Conservation (phyloP, 2,113 vertebrate genomes). For the Oreotrochilus melanogaster region DNA sequence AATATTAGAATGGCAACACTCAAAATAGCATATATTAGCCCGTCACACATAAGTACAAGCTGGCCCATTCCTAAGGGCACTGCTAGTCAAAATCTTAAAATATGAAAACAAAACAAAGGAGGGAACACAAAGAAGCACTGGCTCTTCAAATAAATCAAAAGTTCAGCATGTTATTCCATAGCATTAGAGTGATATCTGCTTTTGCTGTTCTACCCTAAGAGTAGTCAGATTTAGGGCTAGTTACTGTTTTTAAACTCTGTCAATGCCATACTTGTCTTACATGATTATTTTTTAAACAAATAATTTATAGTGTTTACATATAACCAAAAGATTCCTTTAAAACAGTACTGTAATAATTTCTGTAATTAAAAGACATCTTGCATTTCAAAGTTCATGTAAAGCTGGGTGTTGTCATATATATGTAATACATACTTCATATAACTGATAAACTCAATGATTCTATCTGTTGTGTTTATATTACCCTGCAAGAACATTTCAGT, state of each 20-base stretch:
- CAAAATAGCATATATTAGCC: constrained; percentile 26
- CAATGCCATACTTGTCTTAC: constrained; percentile 69
- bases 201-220: constrained; percentile 58
- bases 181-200: constrained; percentile 51
- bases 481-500: not conserved
- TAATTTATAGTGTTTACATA: constrained; percentile 68
- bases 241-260: constrained; percentile 64
- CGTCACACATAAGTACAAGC: constrained; percentile 2
- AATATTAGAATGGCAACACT: constrained; percentile 29
- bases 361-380: constrained; percentile 35
- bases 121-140: constrained; percentile 24
- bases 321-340: constrained; percentile 69
- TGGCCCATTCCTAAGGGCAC: constrained; percentile 56
- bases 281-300: constrained; percentile 76
- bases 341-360: constrained; percentile 63
- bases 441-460: not conserved
- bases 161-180: constrained; percentile 55
- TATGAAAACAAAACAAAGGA: constrained; percentile 20
- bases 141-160: constrained; percentile 37
- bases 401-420: not conserved
- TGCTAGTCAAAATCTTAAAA: constrained; percentile 41
- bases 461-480: not conserved
- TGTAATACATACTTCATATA: not conserved
- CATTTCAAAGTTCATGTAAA: constrained; percentile 23
- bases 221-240: constrained; percentile 59